phyloP scores from a whole-genome alignment of 2,113 vertebrate species.

The Cariama cristata region DNA sequence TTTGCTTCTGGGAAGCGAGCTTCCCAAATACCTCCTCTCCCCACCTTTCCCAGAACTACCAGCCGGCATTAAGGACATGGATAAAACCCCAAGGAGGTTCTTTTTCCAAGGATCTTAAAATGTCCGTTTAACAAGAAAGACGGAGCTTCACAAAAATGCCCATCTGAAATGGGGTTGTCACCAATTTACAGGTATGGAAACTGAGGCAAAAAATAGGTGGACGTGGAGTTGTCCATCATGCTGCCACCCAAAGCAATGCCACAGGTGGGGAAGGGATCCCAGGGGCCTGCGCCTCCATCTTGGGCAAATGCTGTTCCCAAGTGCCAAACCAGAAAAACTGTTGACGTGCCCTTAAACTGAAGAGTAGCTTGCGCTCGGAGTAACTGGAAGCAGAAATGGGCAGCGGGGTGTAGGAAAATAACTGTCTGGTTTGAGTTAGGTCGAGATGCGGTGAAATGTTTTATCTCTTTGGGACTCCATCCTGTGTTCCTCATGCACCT shows the following conservation, averaged over 20 bases:
- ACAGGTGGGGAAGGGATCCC: background rate
- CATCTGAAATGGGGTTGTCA: background rate
- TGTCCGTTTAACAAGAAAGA: background rate
- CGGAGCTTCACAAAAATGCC: background rate
- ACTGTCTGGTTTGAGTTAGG: background rate
- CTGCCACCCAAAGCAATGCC: background rate
- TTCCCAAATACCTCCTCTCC: background rate
- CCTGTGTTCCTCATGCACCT: background rate
- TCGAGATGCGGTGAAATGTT: background rate
- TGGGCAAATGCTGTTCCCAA: background rate
- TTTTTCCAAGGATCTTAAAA: background rate
- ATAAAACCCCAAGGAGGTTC: background rate
- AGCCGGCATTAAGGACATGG: background rate
- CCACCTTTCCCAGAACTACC: background rate
- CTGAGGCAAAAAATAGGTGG: background rate
- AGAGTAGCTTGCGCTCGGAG: background rate
- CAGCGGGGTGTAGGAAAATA: background rate
- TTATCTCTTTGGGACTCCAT: background rate
- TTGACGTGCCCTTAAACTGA: background rate
- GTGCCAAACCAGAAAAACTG: background rate
- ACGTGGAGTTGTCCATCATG: background rate
- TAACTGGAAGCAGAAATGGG: background rate
- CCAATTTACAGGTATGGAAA: background rate
- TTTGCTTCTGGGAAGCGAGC: background rate
- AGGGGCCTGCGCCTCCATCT: background rate